Base-by-base conservation (phyloP, 2,888 invertebrate species). In the Sminthurides aquaticus region DNA sequence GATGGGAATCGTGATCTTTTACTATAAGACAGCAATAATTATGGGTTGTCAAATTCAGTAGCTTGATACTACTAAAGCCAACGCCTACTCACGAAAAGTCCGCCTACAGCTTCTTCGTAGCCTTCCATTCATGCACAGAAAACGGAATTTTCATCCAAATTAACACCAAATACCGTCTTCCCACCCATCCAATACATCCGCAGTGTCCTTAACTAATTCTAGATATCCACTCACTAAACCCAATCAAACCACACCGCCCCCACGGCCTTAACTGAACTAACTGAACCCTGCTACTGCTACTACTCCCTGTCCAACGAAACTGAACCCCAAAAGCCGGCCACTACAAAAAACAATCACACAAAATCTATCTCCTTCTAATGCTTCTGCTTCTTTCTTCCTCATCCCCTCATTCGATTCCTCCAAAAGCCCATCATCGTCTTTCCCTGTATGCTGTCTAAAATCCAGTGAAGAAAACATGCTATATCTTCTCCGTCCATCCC, bases 31-130 rank as follows among this genome's bases (percentile, higher is more conserved):
- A 65, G 60, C 62, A 67, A 68, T 74, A 74, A 74, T 74, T 74
- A 74, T 65, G 68, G 73, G 71, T 72, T 74, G 73, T 74, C 73
- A 71, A 71, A 74, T 74, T 72, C 73, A 72, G 73, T 74, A 74
- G 73, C 73, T 67, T 71, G 66, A 65, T 71, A 72, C 69, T 68
- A 71, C 69, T 65, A 64, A 62, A 65, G 70, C 70, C 63, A 65
- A 74, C 73, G 73, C 73, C 73, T 72, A 68, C 73, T 74, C 73
- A 74, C 73, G 73, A 72, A 71, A 62, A 71, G 67, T 68, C 72
- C 73, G 72, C 73, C 73, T 74, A 70, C 71, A 72, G 73, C 73
- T 74, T 69, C 73, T 73, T 71, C 57, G n/a, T n/a, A n/a, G 57
- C 70, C 71, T 71, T 69, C 71, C 68, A 57, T 52, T 28, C 60